phyloP scores from a whole-genome alignment of 2,797 vertebrate genomes.

The Centropyge bicolor region DNA sequence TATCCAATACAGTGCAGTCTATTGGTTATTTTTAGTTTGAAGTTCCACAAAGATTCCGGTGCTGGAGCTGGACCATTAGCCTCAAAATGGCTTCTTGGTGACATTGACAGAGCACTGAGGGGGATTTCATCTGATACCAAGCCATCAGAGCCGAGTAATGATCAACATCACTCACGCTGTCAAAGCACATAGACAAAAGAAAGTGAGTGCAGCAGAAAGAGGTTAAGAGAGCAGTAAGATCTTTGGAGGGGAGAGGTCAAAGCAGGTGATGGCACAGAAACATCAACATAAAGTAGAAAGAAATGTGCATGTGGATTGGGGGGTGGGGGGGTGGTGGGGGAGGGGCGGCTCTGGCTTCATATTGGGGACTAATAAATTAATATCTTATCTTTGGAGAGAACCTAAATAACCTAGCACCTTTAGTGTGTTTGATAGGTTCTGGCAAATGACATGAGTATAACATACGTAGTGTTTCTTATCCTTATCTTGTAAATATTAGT shows the following conservation, averaged over 20 bases:
- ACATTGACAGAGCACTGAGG: constrained; percentile 61
- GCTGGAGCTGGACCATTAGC: constrained; percentile 52
- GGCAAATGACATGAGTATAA: not conserved
- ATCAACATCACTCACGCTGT: constrained; percentile 74
- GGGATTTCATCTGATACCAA: constrained; percentile 61
- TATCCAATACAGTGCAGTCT: not conserved
- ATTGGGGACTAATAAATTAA: too few species aligned
- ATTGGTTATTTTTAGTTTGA: constrained; percentile 36
- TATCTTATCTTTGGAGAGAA: not conserved
- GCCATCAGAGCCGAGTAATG: constrained; percentile 67
- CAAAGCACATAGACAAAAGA: constrained; percentile 45
- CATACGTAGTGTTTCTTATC: too few species aligned
- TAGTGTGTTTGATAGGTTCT: not conserved
- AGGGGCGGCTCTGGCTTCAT: not conserved
- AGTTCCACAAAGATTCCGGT: constrained; percentile 17
- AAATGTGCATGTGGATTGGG: too few species aligned
- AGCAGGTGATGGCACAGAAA: constrained; percentile 21
- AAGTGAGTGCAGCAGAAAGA: constrained; percentile 23
- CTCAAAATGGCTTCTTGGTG: constrained; percentile 47
- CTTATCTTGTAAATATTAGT: too few species aligned
- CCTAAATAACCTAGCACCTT: constrained; percentile 6
- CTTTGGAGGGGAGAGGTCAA: constrained; percentile 7
- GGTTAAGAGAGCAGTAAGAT: constrained; percentile 15
- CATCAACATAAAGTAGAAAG: constrained; percentile 21
- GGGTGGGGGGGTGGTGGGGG: not conserved